phyloP scores from a whole-genome alignment of 1,140 invertebrate species.

The Lordiphosa collinella region DNA sequence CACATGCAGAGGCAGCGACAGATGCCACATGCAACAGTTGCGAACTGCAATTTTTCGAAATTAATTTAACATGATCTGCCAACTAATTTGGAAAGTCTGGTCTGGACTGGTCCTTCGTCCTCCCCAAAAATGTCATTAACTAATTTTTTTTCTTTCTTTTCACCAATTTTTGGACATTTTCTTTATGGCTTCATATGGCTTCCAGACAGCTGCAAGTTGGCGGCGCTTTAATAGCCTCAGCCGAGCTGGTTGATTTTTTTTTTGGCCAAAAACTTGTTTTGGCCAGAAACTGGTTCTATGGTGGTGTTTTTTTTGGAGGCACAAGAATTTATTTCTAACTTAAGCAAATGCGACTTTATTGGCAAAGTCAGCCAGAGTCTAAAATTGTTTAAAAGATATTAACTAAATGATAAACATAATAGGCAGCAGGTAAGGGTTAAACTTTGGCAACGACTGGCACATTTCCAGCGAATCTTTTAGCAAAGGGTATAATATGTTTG shows the following conservation, averaged over 20 bases:
- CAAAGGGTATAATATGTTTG: neutral
- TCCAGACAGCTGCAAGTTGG: conserved; percentile 68
- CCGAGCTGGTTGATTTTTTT: conserved; percentile 35
- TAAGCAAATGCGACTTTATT: conserved; percentile 62
- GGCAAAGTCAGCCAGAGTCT: conserved; percentile 11
- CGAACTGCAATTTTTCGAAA: conserved; percentile 33
- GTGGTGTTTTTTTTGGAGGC: conserved; percentile 29
- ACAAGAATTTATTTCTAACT: conserved; percentile 70
- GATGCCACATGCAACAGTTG: conserved; percentile 33
- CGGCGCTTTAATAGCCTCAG: conserved; percentile 66
- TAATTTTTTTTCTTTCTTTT: conserved; percentile 34
- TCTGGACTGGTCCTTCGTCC: neutral
- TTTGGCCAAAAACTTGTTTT: conserved; percentile 64
- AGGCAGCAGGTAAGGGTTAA: conserved; percentile 36
- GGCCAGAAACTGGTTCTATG: conserved; percentile 44
- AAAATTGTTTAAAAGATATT: conserved; percentile 39
- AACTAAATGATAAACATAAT: conserved; percentile 46
- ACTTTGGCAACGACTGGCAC: conserved; percentile 7
- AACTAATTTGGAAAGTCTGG: conserved; percentile 61
- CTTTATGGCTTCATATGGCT: conserved; percentile 71
- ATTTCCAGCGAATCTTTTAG: conserved; percentile 15
- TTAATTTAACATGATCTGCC: conserved; percentile 64
- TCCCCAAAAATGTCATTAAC: conserved; percentile 62
- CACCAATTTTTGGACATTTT: conserved; percentile 34
- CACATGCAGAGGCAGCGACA: conserved; percentile 26